Evolutionary conservation across 1,140 invertebrate species (phyloP).

Genomic region (Pogonognathellus flavescens): DNA sequence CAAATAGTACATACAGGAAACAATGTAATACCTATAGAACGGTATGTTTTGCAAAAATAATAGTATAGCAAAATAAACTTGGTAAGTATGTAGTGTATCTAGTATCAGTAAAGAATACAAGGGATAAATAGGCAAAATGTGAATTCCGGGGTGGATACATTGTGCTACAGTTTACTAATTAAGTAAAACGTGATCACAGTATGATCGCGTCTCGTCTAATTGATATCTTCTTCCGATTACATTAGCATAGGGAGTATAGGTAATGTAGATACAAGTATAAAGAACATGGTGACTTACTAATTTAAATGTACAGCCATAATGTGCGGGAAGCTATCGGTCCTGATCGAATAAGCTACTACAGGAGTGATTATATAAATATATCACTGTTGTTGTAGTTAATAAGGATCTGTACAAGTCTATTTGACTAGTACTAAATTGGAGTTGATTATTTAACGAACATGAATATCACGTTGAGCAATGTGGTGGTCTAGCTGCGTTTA

Average conservation of each 20-base stretch:
- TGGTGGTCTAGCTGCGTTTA: slow-evolving; percentile 34
- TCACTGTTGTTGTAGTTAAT: not conserved
- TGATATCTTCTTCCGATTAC: slow-evolving; percentile 33
- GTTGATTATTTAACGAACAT: slow-evolving; percentile 31
- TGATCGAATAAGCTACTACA: not conserved
- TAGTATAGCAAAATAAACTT: no score
- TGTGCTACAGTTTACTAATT: slow-evolving; percentile 1
- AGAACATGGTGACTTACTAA: no score
- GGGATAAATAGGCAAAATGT: slow-evolving; percentile 3
- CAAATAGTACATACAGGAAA: not conserved
- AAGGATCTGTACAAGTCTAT: not conserved
- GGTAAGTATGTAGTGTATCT: no score
- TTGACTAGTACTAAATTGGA: not conserved
- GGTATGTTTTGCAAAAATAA: not conserved
- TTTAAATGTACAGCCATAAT: no score
- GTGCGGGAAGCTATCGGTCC: no score
- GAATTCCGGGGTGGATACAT: slow-evolving; percentile 20
- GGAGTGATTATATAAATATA: not conserved
- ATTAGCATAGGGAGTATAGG: not conserved
- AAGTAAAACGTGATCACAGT: slow-evolving; percentile 32
- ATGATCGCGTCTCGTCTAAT: slow-evolving; percentile 20
- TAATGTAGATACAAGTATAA: not conserved
- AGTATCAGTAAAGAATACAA: slow-evolving; percentile 10
- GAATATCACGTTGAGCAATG: slow-evolving; percentile 30
- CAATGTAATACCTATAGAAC: not conserved